Conservation (phyloP, 2,797 vertebrate species). For the Schizopygopsis pylzovi region DNA sequence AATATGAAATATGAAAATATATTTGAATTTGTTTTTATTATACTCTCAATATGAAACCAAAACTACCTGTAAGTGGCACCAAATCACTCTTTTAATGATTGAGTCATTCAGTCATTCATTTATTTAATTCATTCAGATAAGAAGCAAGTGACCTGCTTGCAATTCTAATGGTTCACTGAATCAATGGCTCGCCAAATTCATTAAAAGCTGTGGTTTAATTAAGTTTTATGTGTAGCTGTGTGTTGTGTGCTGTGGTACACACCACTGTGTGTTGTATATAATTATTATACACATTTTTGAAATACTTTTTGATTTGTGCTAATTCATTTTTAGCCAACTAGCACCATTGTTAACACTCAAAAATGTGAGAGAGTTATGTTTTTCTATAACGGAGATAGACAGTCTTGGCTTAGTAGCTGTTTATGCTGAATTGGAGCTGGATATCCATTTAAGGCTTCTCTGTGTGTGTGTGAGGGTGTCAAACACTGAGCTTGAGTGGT, state of each 20-base stretch:
- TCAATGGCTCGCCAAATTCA: not conserved
- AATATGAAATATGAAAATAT: too few species aligned
- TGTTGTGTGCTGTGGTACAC: not conserved
- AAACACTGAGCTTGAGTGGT: not conserved
- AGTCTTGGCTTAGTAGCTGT: slow-evolving; percentile 11
- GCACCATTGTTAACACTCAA: not conserved
- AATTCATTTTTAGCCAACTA: too few species aligned
- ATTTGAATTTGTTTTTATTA: too few species aligned
- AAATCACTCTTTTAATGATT: not conserved
- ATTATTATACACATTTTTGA: too few species aligned
- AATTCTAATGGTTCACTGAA: not conserved
- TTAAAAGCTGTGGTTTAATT: not conserved
- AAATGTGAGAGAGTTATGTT: not conserved
- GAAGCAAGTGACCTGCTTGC: not conserved
- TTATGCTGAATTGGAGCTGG: slow-evolving; percentile 3
- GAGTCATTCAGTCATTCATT: too few species aligned
- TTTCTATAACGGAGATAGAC: not conserved
- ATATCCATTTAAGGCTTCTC: not conserved
- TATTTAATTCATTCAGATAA: not conserved
- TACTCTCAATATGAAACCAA: too few species aligned
- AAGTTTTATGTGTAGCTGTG: not conserved
- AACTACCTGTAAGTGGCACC: too few species aligned
- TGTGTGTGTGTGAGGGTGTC: slow-evolving; percentile 22
- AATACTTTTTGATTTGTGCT: too few species aligned
- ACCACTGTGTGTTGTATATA: not conserved